Evolutionary conservation across 2,113 vertebrate genomes (phyloP).

Genomic region (Aviceda subcristata): DNA sequence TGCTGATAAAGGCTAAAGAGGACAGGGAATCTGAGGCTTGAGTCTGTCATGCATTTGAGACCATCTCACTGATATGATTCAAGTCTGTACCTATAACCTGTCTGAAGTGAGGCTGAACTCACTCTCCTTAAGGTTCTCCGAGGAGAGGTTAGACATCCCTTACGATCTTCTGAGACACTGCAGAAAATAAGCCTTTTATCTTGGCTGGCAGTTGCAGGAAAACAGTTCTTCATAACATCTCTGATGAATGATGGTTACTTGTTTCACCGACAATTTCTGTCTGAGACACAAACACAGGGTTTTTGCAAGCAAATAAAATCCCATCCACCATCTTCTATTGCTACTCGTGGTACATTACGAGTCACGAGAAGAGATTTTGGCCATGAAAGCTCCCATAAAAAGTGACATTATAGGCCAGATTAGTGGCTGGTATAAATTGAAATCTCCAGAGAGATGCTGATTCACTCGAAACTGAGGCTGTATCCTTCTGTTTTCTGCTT

Average conservation of each 20-base stretch:
- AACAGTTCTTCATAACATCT: neutral
- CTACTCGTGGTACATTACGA: neutral
- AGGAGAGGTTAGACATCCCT: neutral
- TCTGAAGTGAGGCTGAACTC: neutral
- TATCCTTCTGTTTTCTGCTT: neutral
- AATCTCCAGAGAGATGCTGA: neutral
- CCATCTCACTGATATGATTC: neutral
- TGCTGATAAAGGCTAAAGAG: neutral
- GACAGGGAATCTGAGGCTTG: neutral
- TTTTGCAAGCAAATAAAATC: neutral
- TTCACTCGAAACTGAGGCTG: neutral
- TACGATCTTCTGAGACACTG: neutral
- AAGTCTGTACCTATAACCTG: neutral
- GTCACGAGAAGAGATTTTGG: neutral
- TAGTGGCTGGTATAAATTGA: neutral
- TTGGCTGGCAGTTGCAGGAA: neutral
- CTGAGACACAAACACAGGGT: neutral
- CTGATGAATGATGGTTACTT: rapidly evolving
- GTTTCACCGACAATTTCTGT: neutral
- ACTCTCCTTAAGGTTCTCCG: neutral
- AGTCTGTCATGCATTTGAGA: neutral
- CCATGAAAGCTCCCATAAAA: neutral
- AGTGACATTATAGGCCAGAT: neutral
- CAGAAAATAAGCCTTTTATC: neutral
- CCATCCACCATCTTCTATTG: neutral